These are phyloP conservation scores for Centropus unirufus DNA, from an alignment of 2,113 vertebrate genomes.

Conservation along the genomic window DNA sequence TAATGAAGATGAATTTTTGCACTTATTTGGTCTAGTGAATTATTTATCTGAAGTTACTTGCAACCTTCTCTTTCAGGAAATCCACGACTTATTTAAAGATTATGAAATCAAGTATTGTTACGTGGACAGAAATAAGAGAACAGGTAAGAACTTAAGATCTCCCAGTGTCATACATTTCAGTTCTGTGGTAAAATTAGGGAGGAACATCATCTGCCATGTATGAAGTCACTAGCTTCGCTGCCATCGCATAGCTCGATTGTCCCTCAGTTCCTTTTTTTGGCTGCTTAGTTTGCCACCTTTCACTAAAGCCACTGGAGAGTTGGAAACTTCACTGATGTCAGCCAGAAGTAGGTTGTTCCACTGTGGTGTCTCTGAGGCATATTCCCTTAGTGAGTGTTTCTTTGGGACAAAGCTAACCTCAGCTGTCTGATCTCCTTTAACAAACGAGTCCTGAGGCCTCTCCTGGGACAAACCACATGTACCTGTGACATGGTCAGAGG, in stretches of 20 bases:
- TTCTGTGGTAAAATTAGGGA: neutral
- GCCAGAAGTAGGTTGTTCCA: neutral
- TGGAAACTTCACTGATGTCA: neutral
- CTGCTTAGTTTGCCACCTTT: neutral
- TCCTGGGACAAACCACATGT: neutral
- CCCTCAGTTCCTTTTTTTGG: neutral
- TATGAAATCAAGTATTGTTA: conserved; percentile 98
- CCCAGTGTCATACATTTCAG: fast-evolving
- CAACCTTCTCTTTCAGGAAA: conserved; percentile 82
- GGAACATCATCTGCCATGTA: neutral
- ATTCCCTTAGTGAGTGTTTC: neutral
- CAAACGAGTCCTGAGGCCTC: neutral
- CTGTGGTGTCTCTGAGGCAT: neutral
- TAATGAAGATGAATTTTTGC: neutral
- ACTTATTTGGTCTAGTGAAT: neutral
- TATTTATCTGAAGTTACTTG: neutral
- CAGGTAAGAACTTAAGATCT: conserved; percentile 81
- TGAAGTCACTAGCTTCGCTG: neutral
- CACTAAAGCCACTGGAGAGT: fast-evolving
- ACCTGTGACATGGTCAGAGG: neutral
- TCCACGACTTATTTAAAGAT: conserved; percentile 92
- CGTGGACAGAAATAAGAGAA: conserved; percentile 97
- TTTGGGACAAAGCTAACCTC: neutral
- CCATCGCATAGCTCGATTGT: neutral
- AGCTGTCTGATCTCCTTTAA: neutral